phyloP scores from a whole-genome alignment of 2,797 vertebrate species.

The Lemur catta region DNA sequence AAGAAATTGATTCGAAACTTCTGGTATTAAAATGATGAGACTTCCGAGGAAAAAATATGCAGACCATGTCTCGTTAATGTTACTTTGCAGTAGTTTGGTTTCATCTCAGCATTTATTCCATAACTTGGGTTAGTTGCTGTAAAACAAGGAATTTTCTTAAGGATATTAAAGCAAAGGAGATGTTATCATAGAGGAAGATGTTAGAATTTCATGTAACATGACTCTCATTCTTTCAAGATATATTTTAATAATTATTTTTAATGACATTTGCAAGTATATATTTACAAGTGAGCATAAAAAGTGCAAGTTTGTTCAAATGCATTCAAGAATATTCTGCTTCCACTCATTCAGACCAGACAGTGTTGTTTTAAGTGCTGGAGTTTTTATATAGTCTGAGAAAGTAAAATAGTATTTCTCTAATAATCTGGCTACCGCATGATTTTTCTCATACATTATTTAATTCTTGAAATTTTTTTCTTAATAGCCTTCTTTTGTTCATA shows the following conservation, averaged over 20 bases:
- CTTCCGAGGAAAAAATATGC: background rate
- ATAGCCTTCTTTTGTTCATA: background rate
- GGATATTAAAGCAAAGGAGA: background rate
- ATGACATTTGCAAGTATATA: background rate
- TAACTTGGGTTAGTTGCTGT: background rate
- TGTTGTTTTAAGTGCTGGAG: background rate
- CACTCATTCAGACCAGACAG: background rate
- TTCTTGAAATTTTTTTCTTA: background rate
- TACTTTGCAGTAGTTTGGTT: background rate
- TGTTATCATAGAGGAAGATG: background rate
- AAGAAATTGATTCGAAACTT: constrained; percentile 31
- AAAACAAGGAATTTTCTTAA: background rate
- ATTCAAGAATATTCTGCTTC: background rate
- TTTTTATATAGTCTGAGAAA: background rate
- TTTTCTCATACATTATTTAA: background rate
- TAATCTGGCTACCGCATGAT: background rate
- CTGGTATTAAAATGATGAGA: background rate
- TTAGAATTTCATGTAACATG: background rate
- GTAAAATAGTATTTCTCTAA: background rate
- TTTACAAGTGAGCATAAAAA: background rate
- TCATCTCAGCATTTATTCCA: background rate
- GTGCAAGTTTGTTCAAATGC: background rate
- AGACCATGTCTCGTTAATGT: background rate
- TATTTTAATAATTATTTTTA: background rate
- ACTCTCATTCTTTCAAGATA: background rate